Evolutionary conservation across 2,888 invertebrate genomes (phyloP), one percentile per base, ranked within the genome.

Genomic region (Chymomyza procnemis): DNA sequence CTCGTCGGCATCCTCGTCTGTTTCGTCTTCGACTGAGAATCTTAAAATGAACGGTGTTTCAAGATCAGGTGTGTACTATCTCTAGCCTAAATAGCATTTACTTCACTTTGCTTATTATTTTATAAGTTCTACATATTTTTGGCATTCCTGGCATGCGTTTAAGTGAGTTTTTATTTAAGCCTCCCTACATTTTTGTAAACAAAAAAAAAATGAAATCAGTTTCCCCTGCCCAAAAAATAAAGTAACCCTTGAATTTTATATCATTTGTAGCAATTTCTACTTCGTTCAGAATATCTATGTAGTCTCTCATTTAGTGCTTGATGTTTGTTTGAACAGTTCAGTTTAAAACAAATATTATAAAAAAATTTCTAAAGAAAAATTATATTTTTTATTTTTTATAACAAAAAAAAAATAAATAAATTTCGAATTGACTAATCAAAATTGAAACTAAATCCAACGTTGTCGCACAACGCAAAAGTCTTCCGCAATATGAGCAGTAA

Each of bases 11-110:
- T 88, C 90, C 66, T 90, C 90, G 66, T 90, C 90, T 69, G 88
- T 90, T 41, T 89, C 90, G 26, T 90, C 90, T 63, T 90, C 90
- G 64, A 90, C 89, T 80, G 90, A 90, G 71, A 90, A 90, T 73
- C 79, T 90, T 16, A 88, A 88, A 69, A 89, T 88, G 66, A 90
- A 90, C 81, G 90, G 88, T 59, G 77, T 80, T 52, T 86, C 85
- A 66, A 88, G 90, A 88, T 83, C 89, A 88, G 90, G 90, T 91
- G 72, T 78, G 76, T 9, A 21, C 6, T n/a, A n/a, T n/a, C n/a
- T n/a, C n/a, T n/a, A n/a, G 21, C 22, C 26, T 34, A 26, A 4
- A 6, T 6, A 26, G 26, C 34, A 41, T 12, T 41, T 12, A 41
- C 2, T 0, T 12, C 12, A 3, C 3, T 41, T 12, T 41, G 34